Base-by-base conservation (phyloP, 2,797 vertebrate genomes). In the Falco rusticolus region DNA sequence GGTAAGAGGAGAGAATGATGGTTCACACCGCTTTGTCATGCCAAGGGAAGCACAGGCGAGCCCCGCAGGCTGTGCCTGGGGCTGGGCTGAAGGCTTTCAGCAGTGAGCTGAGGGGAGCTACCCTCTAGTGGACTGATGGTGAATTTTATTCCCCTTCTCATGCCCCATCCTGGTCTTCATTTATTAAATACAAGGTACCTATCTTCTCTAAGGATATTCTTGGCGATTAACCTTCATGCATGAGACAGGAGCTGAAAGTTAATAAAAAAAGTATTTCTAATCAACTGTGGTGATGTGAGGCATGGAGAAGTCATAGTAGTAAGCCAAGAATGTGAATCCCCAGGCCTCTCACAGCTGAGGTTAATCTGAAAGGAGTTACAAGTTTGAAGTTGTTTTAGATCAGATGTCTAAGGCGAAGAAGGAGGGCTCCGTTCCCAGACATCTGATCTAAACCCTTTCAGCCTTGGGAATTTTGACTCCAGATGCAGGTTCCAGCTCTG, bases 101-200 rank as follows among this genome's bases (percentile, higher is more conserved):
- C 68, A 17, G 12, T 10, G 7, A 45, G 94, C 75, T 9, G 64
- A 71, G 64, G 63, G 72, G 63, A 84, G 93, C 89, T 84, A 90
- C 97, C 98, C 98, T 97, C 98, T 98, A 98, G 98, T 77, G 98
- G 98, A 87, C 83, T 56, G 64, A 94, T 31, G 26, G 54, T 48
- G 96, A 96, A 98, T 88, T 94, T 95, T 94, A 91, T 69, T 87
- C 68, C 48, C 81, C 76, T 88, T 90, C 56, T 33, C 60, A 84
- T 41, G 34, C 68, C 77, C 60, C 89, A 54, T 45, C 10, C 75
- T 25, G 10, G 28, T 54, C 83, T 66, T 77, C 84, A 37, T 86
- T 90, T 91, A 78, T 78, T 95, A 95, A 95, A 95, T 65, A 87
- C 24, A 48, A 70, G 50, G 76, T 87, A 59, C 91, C 59, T 89